Evolutionary conservation across 2,888 invertebrate genomes (phyloP).

Genomic region (Tridacna gigas): DNA sequence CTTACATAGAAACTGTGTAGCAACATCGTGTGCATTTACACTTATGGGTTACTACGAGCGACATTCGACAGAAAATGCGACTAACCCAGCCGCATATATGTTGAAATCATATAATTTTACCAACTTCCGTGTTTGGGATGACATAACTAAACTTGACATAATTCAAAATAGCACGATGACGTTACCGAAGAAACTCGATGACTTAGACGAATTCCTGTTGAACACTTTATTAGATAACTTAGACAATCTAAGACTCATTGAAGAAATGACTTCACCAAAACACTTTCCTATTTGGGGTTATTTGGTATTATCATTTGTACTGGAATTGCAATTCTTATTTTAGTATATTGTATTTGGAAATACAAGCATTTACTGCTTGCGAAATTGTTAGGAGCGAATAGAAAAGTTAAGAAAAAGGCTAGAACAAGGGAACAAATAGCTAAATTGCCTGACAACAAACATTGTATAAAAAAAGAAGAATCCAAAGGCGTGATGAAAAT

Average conservation of each 20-base stretch:
- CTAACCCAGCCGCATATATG: constrained; percentile 3
- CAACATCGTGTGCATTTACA: neutral
- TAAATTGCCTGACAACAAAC: neutral
- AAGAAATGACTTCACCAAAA: neutral
- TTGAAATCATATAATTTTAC: neutral
- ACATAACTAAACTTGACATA: neutral
- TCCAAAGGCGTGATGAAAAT: constrained; percentile 2
- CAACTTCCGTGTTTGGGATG: neutral
- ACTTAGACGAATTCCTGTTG: constrained; percentile 5
- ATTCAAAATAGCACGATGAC: neutral
- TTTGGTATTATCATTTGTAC: constrained; percentile 9
- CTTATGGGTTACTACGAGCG: constrained; percentile 4
- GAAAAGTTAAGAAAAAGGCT: neutral
- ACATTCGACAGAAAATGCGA: neutral
- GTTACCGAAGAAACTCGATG: neutral
- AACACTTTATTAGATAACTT: neutral
- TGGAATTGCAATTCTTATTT: neutral
- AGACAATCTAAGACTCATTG: neutral
- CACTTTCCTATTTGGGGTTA: constrained; percentile 5
- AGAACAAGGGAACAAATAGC: neutral
- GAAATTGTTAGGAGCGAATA: neutral
- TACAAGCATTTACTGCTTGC: neutral
- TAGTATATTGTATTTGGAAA: neutral
- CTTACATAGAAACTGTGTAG: constrained; percentile 2
- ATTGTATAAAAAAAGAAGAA: neutral